These are phyloP conservation scores for Cardiocondyla obscurior DNA, from an alignment of 1,140 invertebrate species.

Conservation along the genomic window DNA sequence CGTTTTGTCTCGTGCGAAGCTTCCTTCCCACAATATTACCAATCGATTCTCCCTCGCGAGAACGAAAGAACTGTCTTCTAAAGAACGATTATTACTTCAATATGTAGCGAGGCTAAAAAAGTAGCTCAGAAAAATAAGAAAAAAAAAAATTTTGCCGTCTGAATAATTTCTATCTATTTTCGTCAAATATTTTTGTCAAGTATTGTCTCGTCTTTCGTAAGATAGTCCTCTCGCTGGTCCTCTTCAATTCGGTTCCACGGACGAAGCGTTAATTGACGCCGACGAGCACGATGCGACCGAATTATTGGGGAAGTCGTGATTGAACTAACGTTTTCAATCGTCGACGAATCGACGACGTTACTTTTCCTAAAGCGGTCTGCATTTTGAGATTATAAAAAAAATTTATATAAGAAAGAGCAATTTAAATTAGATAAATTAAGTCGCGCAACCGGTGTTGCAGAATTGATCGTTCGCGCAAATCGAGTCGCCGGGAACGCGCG, in stretches of 20 bases:
- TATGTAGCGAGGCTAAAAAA: neutral
- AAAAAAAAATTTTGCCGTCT: neutral
- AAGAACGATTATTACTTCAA: neutral
- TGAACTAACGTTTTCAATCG: neutral
- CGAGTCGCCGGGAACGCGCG: neutral
- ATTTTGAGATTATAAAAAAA: neutral
- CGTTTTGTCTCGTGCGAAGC: conserved; percentile 1
- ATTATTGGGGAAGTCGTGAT: conserved; percentile 33
- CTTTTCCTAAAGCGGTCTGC: neutral
- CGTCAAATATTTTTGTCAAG: neutral
- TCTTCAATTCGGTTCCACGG: neutral
- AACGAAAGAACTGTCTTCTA: conserved; percentile 7
- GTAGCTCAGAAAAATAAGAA: neutral
- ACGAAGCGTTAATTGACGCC: conserved; percentile 18
- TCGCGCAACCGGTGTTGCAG: no score
- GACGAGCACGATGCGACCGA: conserved; percentile 18
- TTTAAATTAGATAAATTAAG: no score
- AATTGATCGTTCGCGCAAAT: neutral
- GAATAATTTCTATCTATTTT: neutral
- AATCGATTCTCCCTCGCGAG: conserved; percentile 19
- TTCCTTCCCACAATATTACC: conserved; percentile 29
- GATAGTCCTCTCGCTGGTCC: conserved; percentile 5
- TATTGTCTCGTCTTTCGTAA: neutral
- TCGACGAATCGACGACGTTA: conserved; percentile 9
- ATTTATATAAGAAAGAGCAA: neutral